Conservation (phyloP, 2,888 invertebrate species). For the Noctua fimbriata region DNA sequence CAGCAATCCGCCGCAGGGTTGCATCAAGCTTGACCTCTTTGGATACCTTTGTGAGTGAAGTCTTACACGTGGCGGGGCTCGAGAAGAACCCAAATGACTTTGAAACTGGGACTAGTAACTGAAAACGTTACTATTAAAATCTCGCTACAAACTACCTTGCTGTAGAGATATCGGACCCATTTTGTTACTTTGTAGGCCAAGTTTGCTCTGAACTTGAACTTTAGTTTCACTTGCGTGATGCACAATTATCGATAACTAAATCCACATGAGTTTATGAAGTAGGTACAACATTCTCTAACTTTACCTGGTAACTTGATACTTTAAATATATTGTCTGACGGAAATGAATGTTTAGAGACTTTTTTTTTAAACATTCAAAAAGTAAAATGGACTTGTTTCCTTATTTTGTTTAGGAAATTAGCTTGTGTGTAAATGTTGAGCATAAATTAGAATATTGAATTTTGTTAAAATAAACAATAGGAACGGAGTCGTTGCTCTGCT, state of each 20-base stretch:
- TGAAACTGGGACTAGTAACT: constrained; percentile 19
- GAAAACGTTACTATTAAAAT: constrained; percentile 26
- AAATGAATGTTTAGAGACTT: background rate
- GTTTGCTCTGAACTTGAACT: constrained; percentile 3
- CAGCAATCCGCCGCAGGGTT: constrained; percentile 38
- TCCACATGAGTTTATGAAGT: constrained; percentile 10
- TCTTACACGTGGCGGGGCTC: constrained; percentile 40
- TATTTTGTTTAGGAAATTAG: constrained; percentile 5
- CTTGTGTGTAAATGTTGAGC: constrained; percentile 18
- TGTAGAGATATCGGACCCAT: background rate
- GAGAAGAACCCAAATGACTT: constrained; percentile 39
- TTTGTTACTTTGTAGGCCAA: constrained; percentile 11
- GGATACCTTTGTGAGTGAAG: constrained; percentile 46
- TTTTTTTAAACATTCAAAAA: background rate
- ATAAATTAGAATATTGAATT: constrained; percentile 34
- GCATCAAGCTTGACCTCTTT: constrained; percentile 53
- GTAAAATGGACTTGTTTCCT: background rate
- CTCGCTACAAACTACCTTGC: background rate
- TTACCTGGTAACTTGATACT: background rate
- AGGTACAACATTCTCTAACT: background rate
- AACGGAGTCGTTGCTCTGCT: constrained; percentile 35
- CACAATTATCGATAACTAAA: background rate
- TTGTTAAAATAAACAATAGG: constrained; percentile 48
- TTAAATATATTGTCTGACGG: background rate
- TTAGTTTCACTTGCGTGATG: constrained; percentile 8